Evolutionary conservation across 2,888 invertebrate genomes (phyloP).

Genomic region (Dusona sp.): DNA sequence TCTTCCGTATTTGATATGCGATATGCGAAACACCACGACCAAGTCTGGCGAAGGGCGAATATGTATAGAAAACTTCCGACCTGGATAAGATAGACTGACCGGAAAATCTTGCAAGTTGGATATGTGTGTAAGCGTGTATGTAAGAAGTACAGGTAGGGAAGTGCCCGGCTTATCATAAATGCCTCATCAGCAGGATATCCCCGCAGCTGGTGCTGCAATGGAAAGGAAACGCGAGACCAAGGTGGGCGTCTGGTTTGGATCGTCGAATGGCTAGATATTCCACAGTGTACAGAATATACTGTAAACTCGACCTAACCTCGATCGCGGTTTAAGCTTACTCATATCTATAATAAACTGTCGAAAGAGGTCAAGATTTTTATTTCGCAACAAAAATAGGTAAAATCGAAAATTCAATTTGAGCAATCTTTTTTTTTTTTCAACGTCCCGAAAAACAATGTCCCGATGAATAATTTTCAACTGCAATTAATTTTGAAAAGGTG

Average conservation of each 20-base stretch:
- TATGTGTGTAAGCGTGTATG: slow-evolving; percentile 21
- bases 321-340: slow-evolving; percentile 32
- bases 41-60: slow-evolving; percentile 30
- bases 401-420: background rate
- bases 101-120: slow-evolving; percentile 53
- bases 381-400: background rate
- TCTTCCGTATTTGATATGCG: slow-evolving; percentile 32
- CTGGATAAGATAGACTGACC: slow-evolving; percentile 61
- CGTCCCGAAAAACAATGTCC: background rate
- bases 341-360: slow-evolving; percentile 12
- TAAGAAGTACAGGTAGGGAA: slow-evolving; percentile 5
- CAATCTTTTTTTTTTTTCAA: background rate
- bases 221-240: slow-evolving; percentile 28
- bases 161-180: slow-evolving; percentile 68
- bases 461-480: background rate
- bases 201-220: slow-evolving; percentile 47
- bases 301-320: slow-evolving; percentile 38
- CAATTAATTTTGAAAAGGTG: background rate
- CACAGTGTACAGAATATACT: slow-evolving; percentile 33
- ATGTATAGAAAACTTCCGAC: slow-evolving; percentile 59
- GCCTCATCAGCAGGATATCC: slow-evolving; percentile 69
- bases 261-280: slow-evolving; percentile 53
- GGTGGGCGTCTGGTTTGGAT: slow-evolving; percentile 64
- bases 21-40: slow-evolving; percentile 31
- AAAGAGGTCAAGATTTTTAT: slow-evolving; percentile 23